Evolutionary conservation across 35 echinoderm and acorn worm genomes (phyloP).

Genomic region (Ophiothrix spiculata): DNA sequence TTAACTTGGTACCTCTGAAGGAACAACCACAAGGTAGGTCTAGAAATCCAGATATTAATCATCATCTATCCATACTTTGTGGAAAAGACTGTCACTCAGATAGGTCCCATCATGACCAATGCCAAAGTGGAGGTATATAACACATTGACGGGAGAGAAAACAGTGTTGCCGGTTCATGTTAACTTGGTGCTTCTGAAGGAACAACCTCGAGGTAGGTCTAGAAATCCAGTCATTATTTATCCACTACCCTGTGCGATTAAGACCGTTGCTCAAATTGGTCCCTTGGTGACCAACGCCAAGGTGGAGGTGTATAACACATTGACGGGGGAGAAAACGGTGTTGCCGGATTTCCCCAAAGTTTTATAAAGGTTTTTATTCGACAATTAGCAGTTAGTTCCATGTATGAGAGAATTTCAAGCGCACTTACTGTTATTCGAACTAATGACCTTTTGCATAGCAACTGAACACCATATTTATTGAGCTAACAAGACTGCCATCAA

Average conservation of each 20-base stretch:
- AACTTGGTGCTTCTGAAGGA: conserved; percentile 34
- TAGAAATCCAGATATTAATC: neutral
- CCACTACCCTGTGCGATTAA: conserved; percentile 26
- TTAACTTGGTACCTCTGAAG: conserved; percentile 41
- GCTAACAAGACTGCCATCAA: too few species aligned
- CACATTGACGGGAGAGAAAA: conserved; percentile 40
- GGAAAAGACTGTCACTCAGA: conserved; percentile 25
- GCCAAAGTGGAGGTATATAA: conserved; percentile 40
- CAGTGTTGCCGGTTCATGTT: conserved; percentile 35
- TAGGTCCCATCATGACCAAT: conserved; percentile 21
- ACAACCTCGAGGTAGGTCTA: conserved; percentile 10
- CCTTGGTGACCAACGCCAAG: conserved; percentile 12
- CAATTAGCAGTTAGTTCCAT: too few species aligned
- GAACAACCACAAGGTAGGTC: conserved; percentile 15
- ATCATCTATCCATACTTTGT: conserved; percentile 14
- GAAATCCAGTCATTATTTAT: neutral
- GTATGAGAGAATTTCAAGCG: too few species aligned
- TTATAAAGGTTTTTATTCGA: too few species aligned
- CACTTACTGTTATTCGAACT: too few species aligned
- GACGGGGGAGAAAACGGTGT: conserved; percentile 30
- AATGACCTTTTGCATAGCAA: too few species aligned
- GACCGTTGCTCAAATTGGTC: conserved; percentile 14
- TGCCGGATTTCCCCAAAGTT: too few species aligned
- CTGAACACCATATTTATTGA: too few species aligned
- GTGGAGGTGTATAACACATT: conserved; percentile 48